Evolutionary conservation across 2,797 vertebrate species (phyloP).

Genomic region (Gallinago solitaria): DNA sequence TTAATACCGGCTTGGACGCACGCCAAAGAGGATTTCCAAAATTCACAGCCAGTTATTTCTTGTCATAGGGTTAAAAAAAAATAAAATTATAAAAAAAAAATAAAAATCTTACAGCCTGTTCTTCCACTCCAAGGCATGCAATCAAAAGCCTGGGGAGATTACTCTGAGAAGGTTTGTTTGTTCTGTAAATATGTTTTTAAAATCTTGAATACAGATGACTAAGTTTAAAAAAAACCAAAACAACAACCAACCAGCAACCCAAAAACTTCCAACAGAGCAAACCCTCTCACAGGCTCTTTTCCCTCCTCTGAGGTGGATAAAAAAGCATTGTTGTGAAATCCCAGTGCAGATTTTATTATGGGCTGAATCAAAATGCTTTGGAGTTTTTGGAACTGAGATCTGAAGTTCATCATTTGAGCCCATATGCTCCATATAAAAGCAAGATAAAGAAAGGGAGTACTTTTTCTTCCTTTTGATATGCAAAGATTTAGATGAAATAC

Average conservation of each 20-base stretch:
- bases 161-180: background rate
- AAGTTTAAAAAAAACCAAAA: background rate
- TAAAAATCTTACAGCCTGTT: background rate
- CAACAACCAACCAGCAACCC: background rate
- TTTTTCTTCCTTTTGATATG: slow-evolving; percentile 48
- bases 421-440: slow-evolving; percentile 20
- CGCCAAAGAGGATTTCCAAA: slow-evolving; percentile 61
- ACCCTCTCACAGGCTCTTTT: background rate
- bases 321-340: slow-evolving; percentile 33
- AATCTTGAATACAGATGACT: background rate
- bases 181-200: slow-evolving; percentile 15
- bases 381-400: slow-evolving; percentile 35
- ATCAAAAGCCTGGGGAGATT: background rate
- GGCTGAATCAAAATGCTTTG: slow-evolving; percentile 11
- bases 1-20: background rate
- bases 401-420: slow-evolving; percentile 3
- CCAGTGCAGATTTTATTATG: background rate
- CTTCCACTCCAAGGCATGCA: background rate
- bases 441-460: slow-evolving; percentile 12
- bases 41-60: slow-evolving; percentile 48
- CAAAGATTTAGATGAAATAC: slow-evolving; percentile 39
- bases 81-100: background rate
- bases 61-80: background rate
- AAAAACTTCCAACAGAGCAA: background rate
- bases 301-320: background rate